Base-by-base conservation (phyloP, 2,113 vertebrate species). In the Bujurquina vittata region DNA sequence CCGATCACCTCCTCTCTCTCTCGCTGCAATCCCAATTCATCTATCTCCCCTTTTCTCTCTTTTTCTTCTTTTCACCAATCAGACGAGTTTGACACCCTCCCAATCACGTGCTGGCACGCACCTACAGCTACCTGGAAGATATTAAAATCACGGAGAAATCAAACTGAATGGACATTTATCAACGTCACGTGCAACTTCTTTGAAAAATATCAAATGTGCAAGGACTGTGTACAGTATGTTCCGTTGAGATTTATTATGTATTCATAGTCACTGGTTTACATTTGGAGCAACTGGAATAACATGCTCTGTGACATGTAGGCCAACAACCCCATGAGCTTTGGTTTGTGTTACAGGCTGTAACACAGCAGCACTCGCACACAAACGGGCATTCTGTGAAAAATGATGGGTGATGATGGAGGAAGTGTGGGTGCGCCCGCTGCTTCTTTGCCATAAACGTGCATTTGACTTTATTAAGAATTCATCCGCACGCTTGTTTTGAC, bases 21-120 rank as follows among this genome's bases (percentile, higher is more conserved):
- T 43, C 79, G 75, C 84, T 9, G 31, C 89, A 18, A 14, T 84
- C 77, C 82, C 18, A 60, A 65, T 89, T 83, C 89, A 87, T 89
- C 89, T 77, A 40, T 83, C 85, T 58, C 60, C 84, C 77, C 49
- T 26, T 43, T 56, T 23, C 63, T 49, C 74, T 49, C 52, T 74
- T 2, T 61, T 56, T 77, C n/a, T 20, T 83, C 83, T 75, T 78
- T 81, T 85, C 83, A 75, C 94, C 94, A 92, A 91, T 95, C 92
- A 31, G 22, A 72, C 75, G 43, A n/a, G 22, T 52, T 18, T 12
- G 52, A 83, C 75, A 65, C 82, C 56, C 87, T 83, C 74, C 63
- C 77, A 58, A 62, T 88, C 84, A 77, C 35, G 60, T 14, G 46
- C 81, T 82, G 87, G 81, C 84, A 63, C 72, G 59, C 83, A 83